A percentile compares a stretch with the other conserved stretches of the same genome.
Conservation (phyloP, 1,140 invertebrate genomes). For the Aplysia californica region DNA sequence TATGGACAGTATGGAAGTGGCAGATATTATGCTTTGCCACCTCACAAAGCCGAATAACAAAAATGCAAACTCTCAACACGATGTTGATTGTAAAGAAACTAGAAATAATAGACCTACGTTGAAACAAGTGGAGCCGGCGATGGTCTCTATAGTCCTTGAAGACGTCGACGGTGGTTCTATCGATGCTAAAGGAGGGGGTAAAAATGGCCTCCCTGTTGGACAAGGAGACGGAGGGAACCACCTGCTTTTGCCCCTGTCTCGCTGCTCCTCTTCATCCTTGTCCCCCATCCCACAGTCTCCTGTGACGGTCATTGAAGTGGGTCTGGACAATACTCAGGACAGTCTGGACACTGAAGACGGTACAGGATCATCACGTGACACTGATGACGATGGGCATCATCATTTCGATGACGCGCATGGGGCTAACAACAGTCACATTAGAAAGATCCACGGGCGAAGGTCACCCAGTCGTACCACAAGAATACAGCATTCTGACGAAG, state of each 20-base stretch:
- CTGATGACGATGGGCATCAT: constrained; percentile 11
- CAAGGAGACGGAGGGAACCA: constrained; percentile 16
- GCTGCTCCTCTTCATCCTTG: constrained; percentile 39
- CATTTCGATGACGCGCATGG: neutral
- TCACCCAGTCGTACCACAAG: neutral
- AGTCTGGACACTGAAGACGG: constrained; percentile 51
- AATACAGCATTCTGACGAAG: too few relatives aligned
- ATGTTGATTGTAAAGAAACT: too few relatives aligned
- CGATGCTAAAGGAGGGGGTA: too few relatives aligned
- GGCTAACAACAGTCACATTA: neutral
- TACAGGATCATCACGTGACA: constrained; percentile 31
- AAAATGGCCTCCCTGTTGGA: too few relatives aligned
- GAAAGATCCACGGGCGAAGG: neutral
- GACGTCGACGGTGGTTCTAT: too few relatives aligned
- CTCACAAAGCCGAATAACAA: too few relatives aligned
- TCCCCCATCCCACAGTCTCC: constrained; percentile 54
- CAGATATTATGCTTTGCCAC: constrained; percentile 55
- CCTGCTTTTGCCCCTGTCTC: constrained; percentile 33
- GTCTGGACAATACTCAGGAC: constrained; percentile 60
- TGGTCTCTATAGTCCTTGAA: constrained; percentile 43
- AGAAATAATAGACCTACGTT: too few relatives aligned
- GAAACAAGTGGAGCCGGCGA: constrained; percentile 43
- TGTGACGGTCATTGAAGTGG: constrained; percentile 60
- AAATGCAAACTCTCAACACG: too few relatives aligned
- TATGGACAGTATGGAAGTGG: constrained; percentile 53